These are phyloP conservation scores for Rhynchopsitta pachyrhyncha DNA, from an alignment of 2,113 vertebrate genomes.

Conservation along the genomic window DNA sequence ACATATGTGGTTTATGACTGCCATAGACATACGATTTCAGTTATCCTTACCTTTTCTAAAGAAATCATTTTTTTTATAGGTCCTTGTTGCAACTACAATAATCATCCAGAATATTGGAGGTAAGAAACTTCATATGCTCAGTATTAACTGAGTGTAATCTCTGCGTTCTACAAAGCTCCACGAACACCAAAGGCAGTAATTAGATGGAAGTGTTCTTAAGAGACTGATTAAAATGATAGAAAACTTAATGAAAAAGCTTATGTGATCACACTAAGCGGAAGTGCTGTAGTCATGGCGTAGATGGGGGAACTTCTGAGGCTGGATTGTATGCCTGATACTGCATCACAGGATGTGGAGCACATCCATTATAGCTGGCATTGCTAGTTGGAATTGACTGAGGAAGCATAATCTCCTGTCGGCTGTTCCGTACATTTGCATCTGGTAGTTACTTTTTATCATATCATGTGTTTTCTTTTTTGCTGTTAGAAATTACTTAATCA, in stretches of 20 bases:
- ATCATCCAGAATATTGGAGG: constrained; percentile 94
- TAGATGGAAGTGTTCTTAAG: background rate
- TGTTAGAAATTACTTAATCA: background rate
- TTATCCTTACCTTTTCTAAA: constrained; percentile 50
- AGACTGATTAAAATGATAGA: background rate
- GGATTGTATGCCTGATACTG: background rate
- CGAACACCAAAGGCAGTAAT: background rate
- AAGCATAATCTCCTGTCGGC: background rate
- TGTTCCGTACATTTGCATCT: background rate
- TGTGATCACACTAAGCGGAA: background rate
- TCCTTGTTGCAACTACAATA: constrained; percentile 87
- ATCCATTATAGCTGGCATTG: background rate
- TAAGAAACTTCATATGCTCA: constrained; percentile 73
- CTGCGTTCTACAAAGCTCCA: background rate
- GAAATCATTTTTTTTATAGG: constrained; percentile 73
- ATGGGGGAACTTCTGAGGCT: rapidly evolving
- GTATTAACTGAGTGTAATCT: background rate
- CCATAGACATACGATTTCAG: background rate
- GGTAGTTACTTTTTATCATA: background rate
- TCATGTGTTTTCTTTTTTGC: background rate
- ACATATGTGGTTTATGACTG: background rate
- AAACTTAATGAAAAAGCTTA: background rate
- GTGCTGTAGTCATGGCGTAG: background rate
- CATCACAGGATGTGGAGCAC: background rate
- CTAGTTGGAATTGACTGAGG: background rate